A percentile compares a stretch with the other conserved stretches of the same genome.
phyloP scores from a whole-genome alignment of 2,797 vertebrate genomes.

The Melanotaenia boesemani region DNA sequence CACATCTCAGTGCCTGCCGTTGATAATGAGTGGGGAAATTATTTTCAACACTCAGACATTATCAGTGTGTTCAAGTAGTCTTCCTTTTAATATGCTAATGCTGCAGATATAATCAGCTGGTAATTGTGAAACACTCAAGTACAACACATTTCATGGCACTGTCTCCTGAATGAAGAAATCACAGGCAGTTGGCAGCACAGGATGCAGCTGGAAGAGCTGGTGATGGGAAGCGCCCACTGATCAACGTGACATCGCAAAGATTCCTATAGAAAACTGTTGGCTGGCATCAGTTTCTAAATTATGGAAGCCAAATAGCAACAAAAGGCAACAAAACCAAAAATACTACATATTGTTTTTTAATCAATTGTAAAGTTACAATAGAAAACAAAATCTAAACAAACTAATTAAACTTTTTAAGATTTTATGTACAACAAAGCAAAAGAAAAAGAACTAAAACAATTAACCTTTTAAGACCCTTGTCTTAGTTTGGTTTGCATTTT shows the following conservation, averaged over 20 bases:
- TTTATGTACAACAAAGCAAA: too few species aligned
- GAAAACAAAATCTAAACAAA: too few species aligned
- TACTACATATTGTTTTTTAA: too few species aligned
- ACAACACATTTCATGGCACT: slow-evolving; percentile 67
- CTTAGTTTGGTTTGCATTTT: too few species aligned
- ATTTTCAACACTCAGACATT: slow-evolving; percentile 81
- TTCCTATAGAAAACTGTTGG: slow-evolving; percentile 54
- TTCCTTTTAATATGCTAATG: slow-evolving; percentile 85
- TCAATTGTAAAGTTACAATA: too few species aligned
- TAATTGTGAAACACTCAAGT: slow-evolving; percentile 83
- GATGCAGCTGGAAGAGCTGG: slow-evolving; percentile 31
- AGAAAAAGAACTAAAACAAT: too few species aligned
- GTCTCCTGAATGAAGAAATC: slow-evolving; percentile 73
- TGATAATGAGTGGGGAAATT: slow-evolving; percentile 77
- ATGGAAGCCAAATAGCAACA: neutral
- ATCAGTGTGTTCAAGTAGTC: slow-evolving; percentile 79
- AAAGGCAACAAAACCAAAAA: neutral
- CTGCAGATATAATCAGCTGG: slow-evolving; percentile 77
- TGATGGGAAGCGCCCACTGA: slow-evolving; percentile 37
- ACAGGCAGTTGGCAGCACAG: slow-evolving; percentile 37
- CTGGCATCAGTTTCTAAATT: neutral
- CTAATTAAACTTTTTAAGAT: too few species aligned
- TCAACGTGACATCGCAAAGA: slow-evolving; percentile 25
- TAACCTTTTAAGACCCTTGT: too few species aligned
- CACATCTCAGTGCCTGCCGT: slow-evolving; percentile 61